Conservation (phyloP, 2,888 invertebrate species). For the Meganola albula region DNA sequence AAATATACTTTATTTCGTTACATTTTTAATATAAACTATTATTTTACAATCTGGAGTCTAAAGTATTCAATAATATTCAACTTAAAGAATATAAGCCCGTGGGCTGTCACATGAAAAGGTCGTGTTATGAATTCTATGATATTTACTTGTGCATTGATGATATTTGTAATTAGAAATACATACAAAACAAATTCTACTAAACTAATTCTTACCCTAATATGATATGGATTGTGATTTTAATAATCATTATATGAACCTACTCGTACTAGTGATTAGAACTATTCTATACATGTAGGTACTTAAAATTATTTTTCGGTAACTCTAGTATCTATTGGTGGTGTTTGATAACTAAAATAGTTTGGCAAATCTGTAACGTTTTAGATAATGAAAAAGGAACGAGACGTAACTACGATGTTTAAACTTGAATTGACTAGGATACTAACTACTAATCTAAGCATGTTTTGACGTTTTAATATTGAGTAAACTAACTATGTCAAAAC, state of each 20-base stretch:
- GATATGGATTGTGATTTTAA: slow-evolving; percentile 60
- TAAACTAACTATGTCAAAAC: not conserved
- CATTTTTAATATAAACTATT: slow-evolving; percentile 27
- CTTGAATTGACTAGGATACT: slow-evolving; percentile 31
- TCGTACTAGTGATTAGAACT: too few relatives aligned
- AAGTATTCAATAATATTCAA: slow-evolving; percentile 24
- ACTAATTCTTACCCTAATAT: slow-evolving; percentile 48
- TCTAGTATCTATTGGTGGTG: too few relatives aligned
- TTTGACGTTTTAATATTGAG: too few relatives aligned
- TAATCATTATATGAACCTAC: too few relatives aligned
- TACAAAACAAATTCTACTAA: slow-evolving; percentile 36
- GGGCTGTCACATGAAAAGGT: too few relatives aligned
- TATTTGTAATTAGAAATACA: slow-evolving; percentile 24
- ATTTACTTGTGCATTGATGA: slow-evolving; percentile 33
- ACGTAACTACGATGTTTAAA: slow-evolving; percentile 33
- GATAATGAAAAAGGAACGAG: too few relatives aligned
- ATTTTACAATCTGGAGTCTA: slow-evolving; percentile 22
- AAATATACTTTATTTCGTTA: too few relatives aligned
- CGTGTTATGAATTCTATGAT: too few relatives aligned
- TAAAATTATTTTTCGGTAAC: too few relatives aligned
- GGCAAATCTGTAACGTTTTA: slow-evolving; percentile 29
- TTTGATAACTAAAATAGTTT: too few relatives aligned
- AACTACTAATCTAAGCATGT: slow-evolving; percentile 26
- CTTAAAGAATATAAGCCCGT: too few relatives aligned
- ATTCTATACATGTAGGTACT: slow-evolving; percentile 8